Base-by-base conservation (phyloP, 2,113 vertebrate genomes). In the Tringa solitaria region DNA sequence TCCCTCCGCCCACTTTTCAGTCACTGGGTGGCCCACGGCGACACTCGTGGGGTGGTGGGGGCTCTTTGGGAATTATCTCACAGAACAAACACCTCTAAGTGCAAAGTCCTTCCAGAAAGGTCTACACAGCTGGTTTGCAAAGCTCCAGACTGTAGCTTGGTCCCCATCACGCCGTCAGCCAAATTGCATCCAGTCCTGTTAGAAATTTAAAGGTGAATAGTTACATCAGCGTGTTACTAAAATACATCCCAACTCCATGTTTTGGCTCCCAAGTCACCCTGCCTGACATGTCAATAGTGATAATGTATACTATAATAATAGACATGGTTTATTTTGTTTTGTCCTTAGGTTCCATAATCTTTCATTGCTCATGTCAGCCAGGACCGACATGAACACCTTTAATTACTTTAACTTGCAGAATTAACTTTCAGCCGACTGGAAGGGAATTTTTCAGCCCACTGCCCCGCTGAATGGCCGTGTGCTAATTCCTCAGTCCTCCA, bases 21-120 rank as follows among this genome's bases (percentile, higher is more conserved):
- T 8, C 43, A 2, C 18, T 0, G 0, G 46, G 17, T 37, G 91
- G 4, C 22, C 1, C 0, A 0, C 0, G 24, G 61, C 3, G 9
- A 6, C 76, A 0, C 37, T 35, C 8, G 0, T 18, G 13, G 39
- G 53, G 16, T 5, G 1, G 3, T 0, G 1, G 26, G 3, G 72
- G 50, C 2, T 41, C 5, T 12, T 0, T 8, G 35, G 79, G 33
- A 16, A 3, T 57, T 6, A 8, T 17, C 24, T 17, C 50, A 28
- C 39, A 41, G 65, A 53, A 16, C 4, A 18, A 19, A 3, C 2
- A 8, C 68, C 9, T 7, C 41, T 33, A 33, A 11, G 8, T 6
- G 63, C 43, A 41, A 14, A 63, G 63, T 13, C 63, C 59, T 46
- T 60, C 48, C 84, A 51, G 68, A 43, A 32, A 23, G 53, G 8